Percentiles rank a stretch among this genome's conserved stretches.
These are phyloP conservation scores for Reticulitermes lucifugus DNA, from an alignment of 2,888 invertebrate species.

Conservation along the genomic window DNA sequence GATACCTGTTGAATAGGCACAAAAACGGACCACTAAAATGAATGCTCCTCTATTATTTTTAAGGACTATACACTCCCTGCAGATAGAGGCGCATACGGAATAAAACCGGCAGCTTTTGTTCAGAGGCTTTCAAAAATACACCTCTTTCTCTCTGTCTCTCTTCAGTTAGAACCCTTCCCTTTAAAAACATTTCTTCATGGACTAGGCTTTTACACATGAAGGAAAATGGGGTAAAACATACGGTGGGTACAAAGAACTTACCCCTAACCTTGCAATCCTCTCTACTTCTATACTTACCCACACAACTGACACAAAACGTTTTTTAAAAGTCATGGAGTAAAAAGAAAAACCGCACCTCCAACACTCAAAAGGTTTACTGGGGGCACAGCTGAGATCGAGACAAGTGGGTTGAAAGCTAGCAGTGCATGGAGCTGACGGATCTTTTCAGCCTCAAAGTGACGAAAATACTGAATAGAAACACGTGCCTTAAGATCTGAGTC, in stretches of 20 bases:
- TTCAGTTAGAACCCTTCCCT: background rate
- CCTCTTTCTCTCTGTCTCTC: constrained; percentile 1
- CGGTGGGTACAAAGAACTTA: constrained; percentile 11
- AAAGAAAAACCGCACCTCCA: background rate
- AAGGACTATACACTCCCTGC: constrained; percentile 4
- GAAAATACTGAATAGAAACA: background rate
- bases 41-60: constrained; percentile 19
- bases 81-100: background rate
- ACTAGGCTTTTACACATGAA: constrained; percentile 16
- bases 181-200: background rate
- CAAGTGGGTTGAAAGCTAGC: background rate
- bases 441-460: background rate
- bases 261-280: background rate
- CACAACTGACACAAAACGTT: constrained; percentile 2
- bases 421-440: background rate
- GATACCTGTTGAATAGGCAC: constrained; percentile 12
- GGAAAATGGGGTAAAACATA: constrained; percentile 13
- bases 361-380: background rate
- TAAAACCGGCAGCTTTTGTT: constrained; percentile 9
- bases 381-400: background rate
- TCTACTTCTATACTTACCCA: background rate
- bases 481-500: background rate
- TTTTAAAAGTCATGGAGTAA: background rate
- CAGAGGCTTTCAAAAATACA: constrained; percentile 8
- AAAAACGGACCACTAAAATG: background rate